Evolutionary conservation across 1,140 invertebrate genomes (phyloP).

Genomic region (Pollicipes pollicipes): DNA sequence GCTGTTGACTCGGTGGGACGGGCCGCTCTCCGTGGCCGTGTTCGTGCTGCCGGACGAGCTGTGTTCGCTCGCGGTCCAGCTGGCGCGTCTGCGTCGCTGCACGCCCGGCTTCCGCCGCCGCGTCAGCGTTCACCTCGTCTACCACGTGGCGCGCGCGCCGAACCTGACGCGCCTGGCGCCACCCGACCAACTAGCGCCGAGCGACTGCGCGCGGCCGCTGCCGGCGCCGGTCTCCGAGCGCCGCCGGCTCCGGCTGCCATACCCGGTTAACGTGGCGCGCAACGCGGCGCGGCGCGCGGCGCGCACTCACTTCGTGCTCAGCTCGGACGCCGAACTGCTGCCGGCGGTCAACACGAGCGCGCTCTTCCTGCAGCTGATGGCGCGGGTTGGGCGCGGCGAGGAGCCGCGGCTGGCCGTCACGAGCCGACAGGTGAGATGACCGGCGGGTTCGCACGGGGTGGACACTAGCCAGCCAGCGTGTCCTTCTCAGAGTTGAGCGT

Average conservation of each 20-base stretch:
- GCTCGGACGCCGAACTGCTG: slow-evolving; percentile 74
- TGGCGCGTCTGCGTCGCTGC: slow-evolving; percentile 50
- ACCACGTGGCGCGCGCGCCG: slow-evolving; percentile 16
- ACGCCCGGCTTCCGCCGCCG: slow-evolving; percentile 49
- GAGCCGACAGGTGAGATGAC: too few species aligned
- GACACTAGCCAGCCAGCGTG: too few species aligned
- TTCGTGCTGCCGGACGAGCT: slow-evolving; percentile 40
- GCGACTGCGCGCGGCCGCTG: slow-evolving; percentile 50
- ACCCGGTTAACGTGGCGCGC: slow-evolving; percentile 71
- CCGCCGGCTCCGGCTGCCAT: slow-evolving; percentile 53
- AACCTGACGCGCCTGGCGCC: slow-evolving; percentile 53
- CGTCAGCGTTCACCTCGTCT: slow-evolving; percentile 28
- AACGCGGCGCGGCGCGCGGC: slow-evolving; percentile 67
- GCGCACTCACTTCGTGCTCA: slow-evolving; percentile 60
- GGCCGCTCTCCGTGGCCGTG: slow-evolving; percentile 48
- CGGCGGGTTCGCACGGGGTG: too few species aligned
- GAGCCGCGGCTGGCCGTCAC: slow-evolving; percentile 25
- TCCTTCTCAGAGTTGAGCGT: too few species aligned
- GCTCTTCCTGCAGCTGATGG: slow-evolving; percentile 28
- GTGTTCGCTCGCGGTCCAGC: slow-evolving; percentile 49
- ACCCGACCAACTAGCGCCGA: slow-evolving; percentile 41
- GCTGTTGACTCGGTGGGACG: slow-evolving; percentile 49
- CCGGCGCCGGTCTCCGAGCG: slow-evolving; percentile 46
- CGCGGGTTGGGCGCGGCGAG: slow-evolving; percentile 3
- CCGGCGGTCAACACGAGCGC: slow-evolving; percentile 32